Conservation (phyloP, 2,888 invertebrate species). For the Ennomos fuscantarius region DNA sequence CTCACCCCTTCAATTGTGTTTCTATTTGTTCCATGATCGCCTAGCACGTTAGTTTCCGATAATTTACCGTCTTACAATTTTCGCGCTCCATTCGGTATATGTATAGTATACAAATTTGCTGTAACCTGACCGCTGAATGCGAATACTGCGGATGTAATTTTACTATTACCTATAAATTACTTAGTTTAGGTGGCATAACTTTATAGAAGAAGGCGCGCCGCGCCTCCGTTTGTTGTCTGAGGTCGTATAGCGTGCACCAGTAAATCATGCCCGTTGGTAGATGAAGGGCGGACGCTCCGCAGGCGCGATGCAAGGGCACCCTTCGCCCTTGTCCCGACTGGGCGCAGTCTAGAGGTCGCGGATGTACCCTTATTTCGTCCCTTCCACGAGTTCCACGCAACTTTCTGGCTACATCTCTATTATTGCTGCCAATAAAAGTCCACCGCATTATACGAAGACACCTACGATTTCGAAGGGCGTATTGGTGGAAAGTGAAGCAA, state of each 20-base stretch:
- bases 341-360: constrained; percentile 81
- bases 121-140: too few relatives aligned
- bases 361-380: constrained; percentile 70
- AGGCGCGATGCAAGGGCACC: constrained; percentile 74
- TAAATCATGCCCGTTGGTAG: constrained; percentile 39
- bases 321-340: constrained; percentile 68
- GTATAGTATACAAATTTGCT: too few relatives aligned
- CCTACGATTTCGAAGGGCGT: constrained; percentile 19
- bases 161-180: too few relatives aligned
- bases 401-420: constrained; percentile 38
- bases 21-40: too few relatives aligned
- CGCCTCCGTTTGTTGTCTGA: too few relatives aligned
- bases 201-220: too few relatives aligned
- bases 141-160: too few relatives aligned
- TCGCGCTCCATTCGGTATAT: too few relatives aligned
- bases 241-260: constrained; percentile 27
- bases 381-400: constrained; percentile 52
- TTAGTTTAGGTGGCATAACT: too few relatives aligned
- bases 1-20: too few relatives aligned
- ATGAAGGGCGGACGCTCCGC: constrained; percentile 57
- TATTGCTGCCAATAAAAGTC: constrained; percentile 37
- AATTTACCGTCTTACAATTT: too few relatives aligned
- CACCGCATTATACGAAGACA: constrained; percentile 31
- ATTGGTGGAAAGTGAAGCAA: constrained; percentile 5
- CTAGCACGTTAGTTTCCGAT: too few relatives aligned